Base-by-base conservation (phyloP, 2,797 vertebrate genomes). In the Alcedo atthis region DNA sequence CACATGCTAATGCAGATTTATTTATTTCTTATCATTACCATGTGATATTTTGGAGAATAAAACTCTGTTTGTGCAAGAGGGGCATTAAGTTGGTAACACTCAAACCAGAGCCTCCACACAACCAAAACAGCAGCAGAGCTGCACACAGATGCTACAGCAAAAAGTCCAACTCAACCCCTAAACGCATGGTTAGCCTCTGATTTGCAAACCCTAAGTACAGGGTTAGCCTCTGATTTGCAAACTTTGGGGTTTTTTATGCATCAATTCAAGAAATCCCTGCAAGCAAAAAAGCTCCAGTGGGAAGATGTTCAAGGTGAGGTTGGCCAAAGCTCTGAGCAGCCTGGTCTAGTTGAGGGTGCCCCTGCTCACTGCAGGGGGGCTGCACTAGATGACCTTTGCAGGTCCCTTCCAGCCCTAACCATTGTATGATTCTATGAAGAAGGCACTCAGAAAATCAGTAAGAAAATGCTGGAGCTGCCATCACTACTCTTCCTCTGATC, bases 201-300 rank as follows among this genome's bases (percentile, higher is more conserved):
- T 33, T 15, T 57, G 54, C 20, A 57, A 22, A 57, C 54, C 43
- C 35, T 10, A 37, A 37, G 14, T 37, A 14, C 6, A 37, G 15
- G 6, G 1, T 18, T 57, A 18, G 16, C 54, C 20, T 55, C 54
- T 55, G 54, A 57, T 33, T 22, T 57, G 54, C 20, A 57, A 22
- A 57, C n/a, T 45, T 48, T 66, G 37, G 32, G 25, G 5, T 12
- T 30, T 51, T 43, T 55, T 55, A 12, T 37, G 10, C 18, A 49
- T 42, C 1, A 3, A 2, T 5, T 8, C 12, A 62, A n/a, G 46
- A 80, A 80, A 89, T 53, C 51, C 48, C 28, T 0, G 0, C 16
- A 32, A 59, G 51, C 30, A 55, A 35, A 70, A 71, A 12, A 71
- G 33, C 24, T 81, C 5, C 3, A 57, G 32, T 10, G 70, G 58